Base-by-base conservation (phyloP, 2,113 vertebrate species). In the Notiomystis cincta region DNA sequence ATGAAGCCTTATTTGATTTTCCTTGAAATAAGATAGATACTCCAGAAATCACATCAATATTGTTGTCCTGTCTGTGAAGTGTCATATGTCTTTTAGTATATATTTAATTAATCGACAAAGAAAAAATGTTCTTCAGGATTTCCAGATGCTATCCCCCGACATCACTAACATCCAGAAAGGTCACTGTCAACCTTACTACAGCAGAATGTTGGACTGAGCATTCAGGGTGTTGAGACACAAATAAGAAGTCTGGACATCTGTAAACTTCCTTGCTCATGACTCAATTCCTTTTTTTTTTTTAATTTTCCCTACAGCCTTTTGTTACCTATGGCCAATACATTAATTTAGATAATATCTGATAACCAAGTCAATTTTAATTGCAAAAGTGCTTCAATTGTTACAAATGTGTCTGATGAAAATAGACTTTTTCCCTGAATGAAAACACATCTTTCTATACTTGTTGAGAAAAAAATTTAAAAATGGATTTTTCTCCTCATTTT, bases 401-500 rank as follows among this genome's bases (percentile, higher is more conserved):
- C 6, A 30, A 38, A 81, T 21, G 3, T 15, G 9, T 30, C 22
- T 66, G 10, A 58, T 23, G 10, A 66, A 87, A 83, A 71, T 1
- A 48, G 33, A 21, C 1, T 18, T 62, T 54, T 58, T 67, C 19
- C 14, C 22, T 70, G 24, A 77, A 35, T 65, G 27, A 83, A 73
- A 91, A 65, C 6, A 31, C 1, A 11, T 35, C 5, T 79, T 69
- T 65, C 15, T 56, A 83, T 81, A 56, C 7, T 60, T 69, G 3
- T 40, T 45, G 30, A 54, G 21, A 40, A 87, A 71, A 71, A 77
- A 62, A 45, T 0, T 56, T 3, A 37, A 64, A 77, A 45, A 22
- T 13, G 0, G 1, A 30, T 57, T 20, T 70, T 81, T 78, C 19
- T 35, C 3, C 4, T 45, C 0, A 8, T 48, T 77, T 84, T 89